These are phyloP conservation scores for Enteromius mattozi DNA, from an alignment of 2,797 vertebrate genomes.

Conservation along the genomic window DNA sequence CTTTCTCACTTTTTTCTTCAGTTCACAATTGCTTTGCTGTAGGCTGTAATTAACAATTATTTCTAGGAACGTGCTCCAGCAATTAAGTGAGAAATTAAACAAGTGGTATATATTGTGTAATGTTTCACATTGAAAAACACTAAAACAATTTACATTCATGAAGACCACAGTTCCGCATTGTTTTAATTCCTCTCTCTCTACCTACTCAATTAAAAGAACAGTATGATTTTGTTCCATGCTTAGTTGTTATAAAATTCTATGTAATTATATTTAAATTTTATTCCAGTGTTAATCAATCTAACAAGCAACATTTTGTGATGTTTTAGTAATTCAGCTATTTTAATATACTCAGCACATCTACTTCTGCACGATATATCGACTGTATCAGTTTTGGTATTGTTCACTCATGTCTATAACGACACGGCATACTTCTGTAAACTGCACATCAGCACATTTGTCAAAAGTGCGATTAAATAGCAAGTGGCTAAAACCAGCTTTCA, in stretches of 20 bases:
- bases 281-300: neutral
- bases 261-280: too few relatives aligned
- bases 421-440: neutral
- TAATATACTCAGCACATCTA: neutral
- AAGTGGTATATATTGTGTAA: constrained; percentile 6
- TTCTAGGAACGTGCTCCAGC: constrained; percentile 12
- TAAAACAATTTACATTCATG: neutral
- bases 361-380: neutral
- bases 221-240: neutral
- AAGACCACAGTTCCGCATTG: too few relatives aligned
- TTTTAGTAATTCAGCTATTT: neutral
- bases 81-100: constrained; percentile 16
- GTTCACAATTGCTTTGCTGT: constrained; percentile 1
- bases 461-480: neutral
- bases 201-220: neutral
- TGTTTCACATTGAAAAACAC: neutral
- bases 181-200: neutral
- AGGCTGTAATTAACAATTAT: constrained; percentile 18
- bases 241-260: too few relatives aligned
- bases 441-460: neutral
- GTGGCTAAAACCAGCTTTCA: too few relatives aligned
- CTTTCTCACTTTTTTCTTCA: neutral
- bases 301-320: neutral
- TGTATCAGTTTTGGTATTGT: neutral
- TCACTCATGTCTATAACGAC: neutral